Conservation (phyloP, 2,113 vertebrate species). For the Thunnus thynnus region DNA sequence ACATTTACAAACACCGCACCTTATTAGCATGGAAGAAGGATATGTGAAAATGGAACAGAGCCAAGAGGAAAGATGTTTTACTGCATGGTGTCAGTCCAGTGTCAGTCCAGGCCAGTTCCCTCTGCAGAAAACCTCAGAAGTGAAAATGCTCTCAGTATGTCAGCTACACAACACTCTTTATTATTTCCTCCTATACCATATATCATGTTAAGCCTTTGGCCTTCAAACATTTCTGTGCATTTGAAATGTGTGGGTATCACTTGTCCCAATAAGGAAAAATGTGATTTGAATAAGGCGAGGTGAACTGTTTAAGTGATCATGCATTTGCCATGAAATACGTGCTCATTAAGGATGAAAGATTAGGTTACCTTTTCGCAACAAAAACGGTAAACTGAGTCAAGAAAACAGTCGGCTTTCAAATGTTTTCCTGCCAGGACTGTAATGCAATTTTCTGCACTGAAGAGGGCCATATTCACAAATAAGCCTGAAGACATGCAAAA, state of each 20-base stretch:
- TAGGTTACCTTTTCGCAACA: constrained; percentile 71
- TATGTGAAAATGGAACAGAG: constrained; percentile 49
- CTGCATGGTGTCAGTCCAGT: constrained; percentile 32
- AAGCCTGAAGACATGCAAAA: constrained; percentile 70
- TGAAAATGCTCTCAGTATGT: constrained; percentile 69
- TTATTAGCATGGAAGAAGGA: constrained; percentile 63
- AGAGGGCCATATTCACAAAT: constrained; percentile 66
- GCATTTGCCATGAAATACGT: constrained; percentile 85
- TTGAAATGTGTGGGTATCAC: constrained; percentile 67
- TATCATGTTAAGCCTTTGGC: constrained; percentile 74
- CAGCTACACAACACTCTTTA: constrained; percentile 55
- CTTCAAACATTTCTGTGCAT: constrained; percentile 62
- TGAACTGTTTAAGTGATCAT: constrained; percentile 84
- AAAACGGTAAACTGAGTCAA: constrained; percentile 72
- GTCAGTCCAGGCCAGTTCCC: constrained; percentile 45
- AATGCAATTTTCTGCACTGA: constrained; percentile 81
- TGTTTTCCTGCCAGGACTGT: constrained; percentile 65
- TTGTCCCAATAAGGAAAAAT: constrained; percentile 75
- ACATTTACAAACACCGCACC: constrained; percentile 65
- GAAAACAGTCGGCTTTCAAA: constrained; percentile 63
- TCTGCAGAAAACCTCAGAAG: constrained; percentile 64
- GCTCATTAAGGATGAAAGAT: constrained; percentile 80
- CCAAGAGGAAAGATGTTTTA: constrained; percentile 49
- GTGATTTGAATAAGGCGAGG: constrained; percentile 80
- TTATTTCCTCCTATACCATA: constrained; percentile 63